Conservation (phyloP, 2,888 invertebrate species). For the Pherbina coryleti region DNA sequence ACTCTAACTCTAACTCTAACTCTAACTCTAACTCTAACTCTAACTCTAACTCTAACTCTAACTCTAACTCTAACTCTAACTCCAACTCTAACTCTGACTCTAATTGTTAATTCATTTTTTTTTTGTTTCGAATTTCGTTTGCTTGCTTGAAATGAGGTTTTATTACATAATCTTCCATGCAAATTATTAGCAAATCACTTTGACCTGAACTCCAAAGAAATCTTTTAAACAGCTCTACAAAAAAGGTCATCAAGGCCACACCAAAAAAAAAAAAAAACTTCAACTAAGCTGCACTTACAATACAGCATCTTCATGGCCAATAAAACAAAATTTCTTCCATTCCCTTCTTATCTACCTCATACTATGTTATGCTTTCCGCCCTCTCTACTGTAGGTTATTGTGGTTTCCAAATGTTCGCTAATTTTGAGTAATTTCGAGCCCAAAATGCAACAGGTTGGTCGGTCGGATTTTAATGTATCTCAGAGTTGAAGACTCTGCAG, state of each 20-base stretch:
- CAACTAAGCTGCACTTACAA: neutral
- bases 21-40: too few relatives aligned
- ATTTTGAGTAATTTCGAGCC: neutral
- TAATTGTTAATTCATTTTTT: too few relatives aligned
- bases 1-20: too few relatives aligned
- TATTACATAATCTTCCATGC: conserved; percentile 21
- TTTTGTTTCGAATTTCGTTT: too few relatives aligned
- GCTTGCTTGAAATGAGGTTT: neutral
- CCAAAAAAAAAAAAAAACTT: neutral
- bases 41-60: too few relatives aligned
- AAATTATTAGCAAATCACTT: neutral
- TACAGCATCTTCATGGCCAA: neutral
- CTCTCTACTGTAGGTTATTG: conserved; percentile 16
- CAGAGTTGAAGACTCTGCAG: neutral
- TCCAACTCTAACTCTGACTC: too few relatives aligned
- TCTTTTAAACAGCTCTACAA: neutral
- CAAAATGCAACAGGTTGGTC: neutral
- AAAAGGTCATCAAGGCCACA: conserved; percentile 9
- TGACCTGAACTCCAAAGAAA: neutral
- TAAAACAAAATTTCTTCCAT: neutral
- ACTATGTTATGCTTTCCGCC: neutral
- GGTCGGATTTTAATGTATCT: too few relatives aligned
- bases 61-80: too few relatives aligned
- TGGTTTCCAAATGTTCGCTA: conserved; percentile 14
- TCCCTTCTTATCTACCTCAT: too few relatives aligned